phyloP scores from a whole-genome alignment of 2,888 invertebrate genomes.

The Bursaphelenchus okinawaensis region DNA sequence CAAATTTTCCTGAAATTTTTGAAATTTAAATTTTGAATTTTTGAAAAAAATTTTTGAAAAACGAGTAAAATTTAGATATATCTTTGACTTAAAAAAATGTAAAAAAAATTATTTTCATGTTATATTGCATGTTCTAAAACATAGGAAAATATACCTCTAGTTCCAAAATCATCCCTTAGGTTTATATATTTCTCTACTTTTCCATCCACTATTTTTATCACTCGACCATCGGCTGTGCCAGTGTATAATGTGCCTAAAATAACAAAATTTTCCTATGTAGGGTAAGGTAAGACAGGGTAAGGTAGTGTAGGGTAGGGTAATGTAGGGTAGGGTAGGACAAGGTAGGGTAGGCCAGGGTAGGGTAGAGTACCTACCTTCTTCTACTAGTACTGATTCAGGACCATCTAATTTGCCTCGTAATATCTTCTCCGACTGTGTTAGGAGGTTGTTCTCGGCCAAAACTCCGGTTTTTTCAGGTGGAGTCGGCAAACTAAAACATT shows the following conservation, averaged over 20 bases:
- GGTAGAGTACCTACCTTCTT: conserved; percentile 5
- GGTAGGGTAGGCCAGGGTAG: no score
- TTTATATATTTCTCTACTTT: not conserved
- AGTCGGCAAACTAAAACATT: conserved; percentile 1
- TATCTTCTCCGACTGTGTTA: not conserved
- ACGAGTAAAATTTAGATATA: not conserved
- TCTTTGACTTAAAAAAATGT: no score
- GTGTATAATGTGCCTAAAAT: not conserved
- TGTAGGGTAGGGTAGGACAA: no score
- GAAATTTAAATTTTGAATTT: no score
- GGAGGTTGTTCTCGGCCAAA: not conserved
- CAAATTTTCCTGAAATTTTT: conserved; percentile 1
- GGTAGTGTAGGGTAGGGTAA: no score
- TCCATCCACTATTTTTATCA: not conserved
- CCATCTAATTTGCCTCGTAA: conserved; percentile 1
- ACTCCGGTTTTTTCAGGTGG: not conserved
- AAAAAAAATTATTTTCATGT: no score
- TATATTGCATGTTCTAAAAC: no score
- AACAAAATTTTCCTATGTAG: no score
- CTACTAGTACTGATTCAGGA: conserved; percentile 8
- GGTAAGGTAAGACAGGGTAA: no score
- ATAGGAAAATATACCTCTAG: not conserved
- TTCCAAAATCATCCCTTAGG: not conserved
- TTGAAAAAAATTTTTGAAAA: not conserved
- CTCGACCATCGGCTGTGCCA: conserved; percentile 4